Percentiles rank a stretch among this genome's conserved stretches.
Evolutionary conservation across 1,140 invertebrate species (phyloP).

Genomic region (Heterodera schachtii): DNA sequence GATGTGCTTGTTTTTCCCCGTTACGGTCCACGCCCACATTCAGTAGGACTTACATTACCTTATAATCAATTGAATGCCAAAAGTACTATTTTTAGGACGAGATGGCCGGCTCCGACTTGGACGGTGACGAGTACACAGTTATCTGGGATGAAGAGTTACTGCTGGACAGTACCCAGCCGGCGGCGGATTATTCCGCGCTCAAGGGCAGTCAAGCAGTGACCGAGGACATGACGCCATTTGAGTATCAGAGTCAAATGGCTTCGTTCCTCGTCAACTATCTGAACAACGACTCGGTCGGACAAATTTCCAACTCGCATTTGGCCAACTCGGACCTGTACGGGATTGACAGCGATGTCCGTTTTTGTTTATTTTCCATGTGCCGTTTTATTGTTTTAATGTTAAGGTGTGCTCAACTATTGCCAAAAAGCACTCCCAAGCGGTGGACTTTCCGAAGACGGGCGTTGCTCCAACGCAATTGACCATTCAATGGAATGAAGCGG

Average conservation of each 20-base stretch:
- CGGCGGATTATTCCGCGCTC: slow-evolving; percentile 59
- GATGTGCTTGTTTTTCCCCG: slow-evolving; percentile 68
- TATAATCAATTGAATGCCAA: too few species aligned
- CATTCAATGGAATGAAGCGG: slow-evolving; percentile 19
- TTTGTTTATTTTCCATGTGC: too few species aligned
- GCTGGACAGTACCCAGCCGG: slow-evolving; percentile 55
- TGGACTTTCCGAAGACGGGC: slow-evolving; percentile 65
- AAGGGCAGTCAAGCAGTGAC: background rate
- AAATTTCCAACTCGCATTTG: slow-evolving; percentile 59
- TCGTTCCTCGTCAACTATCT: slow-evolving; percentile 63
- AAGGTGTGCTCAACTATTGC: slow-evolving; percentile 54
- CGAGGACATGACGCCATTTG: slow-evolving; percentile 1
- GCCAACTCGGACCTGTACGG: slow-evolving; percentile 58
- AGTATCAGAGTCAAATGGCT: slow-evolving; percentile 51
- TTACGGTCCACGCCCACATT: slow-evolving; percentile 66
- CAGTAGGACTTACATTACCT: slow-evolving; percentile 21
- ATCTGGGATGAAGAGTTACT: slow-evolving; percentile 65
- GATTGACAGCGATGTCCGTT: slow-evolving; percentile 39
- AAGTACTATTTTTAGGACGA: slow-evolving; percentile 57
- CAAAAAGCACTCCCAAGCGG: slow-evolving; percentile 48
- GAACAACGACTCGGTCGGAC: slow-evolving; percentile 61
- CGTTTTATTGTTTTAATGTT: slow-evolving; percentile 1
- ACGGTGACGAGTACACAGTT: slow-evolving; percentile 67
- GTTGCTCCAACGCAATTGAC: slow-evolving; percentile 18
- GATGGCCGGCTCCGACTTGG: slow-evolving; percentile 67